Evolutionary conservation across 2,888 invertebrate species (phyloP).

Genomic region (Elysia crispata): DNA sequence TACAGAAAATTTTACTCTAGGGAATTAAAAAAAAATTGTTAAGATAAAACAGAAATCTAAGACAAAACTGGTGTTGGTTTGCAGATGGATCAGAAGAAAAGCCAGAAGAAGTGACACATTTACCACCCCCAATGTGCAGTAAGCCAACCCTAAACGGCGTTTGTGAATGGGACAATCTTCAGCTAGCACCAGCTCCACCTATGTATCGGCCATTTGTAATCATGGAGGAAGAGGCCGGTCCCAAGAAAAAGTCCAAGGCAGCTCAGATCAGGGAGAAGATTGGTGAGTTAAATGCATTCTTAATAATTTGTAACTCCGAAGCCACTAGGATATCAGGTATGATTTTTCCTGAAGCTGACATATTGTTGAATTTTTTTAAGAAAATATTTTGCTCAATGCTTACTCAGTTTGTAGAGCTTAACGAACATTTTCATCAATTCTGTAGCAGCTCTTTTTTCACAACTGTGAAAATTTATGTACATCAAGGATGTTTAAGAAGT

Average conservation of each 20-base stretch:
- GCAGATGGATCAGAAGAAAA: background rate
- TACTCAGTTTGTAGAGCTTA: background rate
- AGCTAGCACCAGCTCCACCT: slow-evolving; percentile 69
- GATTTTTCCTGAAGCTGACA: too few relatives aligned
- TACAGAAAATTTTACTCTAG: too few relatives aligned
- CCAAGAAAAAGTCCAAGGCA: slow-evolving; percentile 51
- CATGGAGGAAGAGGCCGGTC: slow-evolving; percentile 62
- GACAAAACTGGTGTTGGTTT: too few relatives aligned
- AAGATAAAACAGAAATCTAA: too few relatives aligned
- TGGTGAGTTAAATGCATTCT: slow-evolving; percentile 38
- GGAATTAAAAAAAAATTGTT: too few relatives aligned
- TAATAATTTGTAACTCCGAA: too few relatives aligned
- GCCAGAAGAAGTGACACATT: slow-evolving; percentile 49
- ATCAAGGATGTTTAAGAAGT: too few relatives aligned
- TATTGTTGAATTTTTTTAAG: too few relatives aligned
- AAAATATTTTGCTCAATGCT: background rate
- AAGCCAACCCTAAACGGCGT: slow-evolving; percentile 61
- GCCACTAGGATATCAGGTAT: too few relatives aligned
- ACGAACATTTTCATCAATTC: background rate
- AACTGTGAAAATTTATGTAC: too few relatives aligned
- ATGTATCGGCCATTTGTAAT: slow-evolving; percentile 72
- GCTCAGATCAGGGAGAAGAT: slow-evolving; percentile 41
- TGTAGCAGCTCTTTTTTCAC: background rate
- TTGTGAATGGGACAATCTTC: slow-evolving; percentile 63
- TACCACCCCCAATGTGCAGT: slow-evolving; percentile 64